Base-by-base conservation (phyloP, 2,888 invertebrate genomes). In the Amphipoea oculea region DNA sequence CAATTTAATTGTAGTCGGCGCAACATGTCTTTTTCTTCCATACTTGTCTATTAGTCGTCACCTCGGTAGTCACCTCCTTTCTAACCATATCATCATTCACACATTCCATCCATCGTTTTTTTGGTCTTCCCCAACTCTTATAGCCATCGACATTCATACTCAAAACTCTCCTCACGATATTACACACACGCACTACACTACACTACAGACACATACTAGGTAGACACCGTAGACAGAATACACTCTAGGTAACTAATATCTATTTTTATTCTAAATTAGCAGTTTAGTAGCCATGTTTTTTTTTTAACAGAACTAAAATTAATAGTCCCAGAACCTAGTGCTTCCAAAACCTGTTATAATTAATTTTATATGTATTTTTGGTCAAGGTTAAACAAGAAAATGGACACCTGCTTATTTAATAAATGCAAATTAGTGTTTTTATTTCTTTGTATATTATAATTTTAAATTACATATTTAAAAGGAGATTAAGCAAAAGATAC, bases 291-390 rank as follows among this genome's bases (percentile, higher is more conserved):
- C 69, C 2, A 11, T 65, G 20, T 45, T 12, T 48, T 65, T 4
- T 23, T 45, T 36, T 48, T 5, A n/a, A 40, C 11, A 9, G 54
- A 29, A 11, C 51, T 9, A 29, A 42, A 73, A 36, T 42, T 29
- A 29, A 12, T 1, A 17, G 29, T 12, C n/a, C 17, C 4, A 11
- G 7, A 42, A 29, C 12, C 7, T 48, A 57, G 54, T 76, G n/a
- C 23, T 62, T 29, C 1, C 17, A 14, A 78, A 68, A 79, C 78
- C 29, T 42, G 79, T 79, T 79, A 20, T 29, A 62, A 29, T 7
- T 7, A 14, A 62, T 17, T 62, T 3, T 6, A 14, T 42, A 67
- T 40, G 7, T 36, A 40, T 45, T 78, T 77, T 76, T 20, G 65
- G 65, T 48, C 57, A 67, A 79, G 45, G 36, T 48, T 40, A 40